Evolutionary conservation across 2,113 vertebrate species (phyloP), one percentile per base, ranked within the genome.

Genomic region (Sorex araneus): DNA sequence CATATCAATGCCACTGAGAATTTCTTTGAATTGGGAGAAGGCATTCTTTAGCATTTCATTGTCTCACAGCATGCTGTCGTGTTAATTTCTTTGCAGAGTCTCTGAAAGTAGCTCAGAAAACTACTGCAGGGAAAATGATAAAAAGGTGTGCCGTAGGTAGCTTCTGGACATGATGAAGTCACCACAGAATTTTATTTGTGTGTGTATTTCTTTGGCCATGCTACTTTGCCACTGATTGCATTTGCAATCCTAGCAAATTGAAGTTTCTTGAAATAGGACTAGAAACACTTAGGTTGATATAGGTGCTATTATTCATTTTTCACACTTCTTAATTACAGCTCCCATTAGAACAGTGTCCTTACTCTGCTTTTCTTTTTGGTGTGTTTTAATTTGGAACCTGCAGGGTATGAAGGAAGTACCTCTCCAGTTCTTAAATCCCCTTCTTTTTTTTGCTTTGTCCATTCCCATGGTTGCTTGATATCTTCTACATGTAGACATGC

Each of bases 31-130:
- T 94, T 69, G 27, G 76, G 60, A 94, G 76, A 91, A 34, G 90
- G 73, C 85, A 79, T 79, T 81, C 84, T 81, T 73, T 23, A 84
- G 95, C 90, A 90, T 87, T 97, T 97, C 91, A 95, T 94, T 96
- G 91, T 97, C 87, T 96, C 95, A 71, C 93, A 96, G 95, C 95
- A 6, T 93, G 96, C 92, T 95, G 96, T 97, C 94, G 93, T 96
- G 92, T 95, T 97, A 96, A 97, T 97, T 94, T 95, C 87, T 96
- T 97, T 97, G 96, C 95, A 97, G 92, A 34, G 73, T 93, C 86
- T 94, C 91, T 96, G 92, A 96, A 96, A 91, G 94, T 96, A 94
- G 94, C 95, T 64, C 89, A 96, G 95, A 87, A 96, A 97, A 97
- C 84, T 93, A 97, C 95, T 94, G 96, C 95, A 96, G 97, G 82